These are phyloP conservation scores for Lycocorax pyrrhopterus DNA, from an alignment of 2,113 vertebrate genomes.

Conservation along the genomic window DNA sequence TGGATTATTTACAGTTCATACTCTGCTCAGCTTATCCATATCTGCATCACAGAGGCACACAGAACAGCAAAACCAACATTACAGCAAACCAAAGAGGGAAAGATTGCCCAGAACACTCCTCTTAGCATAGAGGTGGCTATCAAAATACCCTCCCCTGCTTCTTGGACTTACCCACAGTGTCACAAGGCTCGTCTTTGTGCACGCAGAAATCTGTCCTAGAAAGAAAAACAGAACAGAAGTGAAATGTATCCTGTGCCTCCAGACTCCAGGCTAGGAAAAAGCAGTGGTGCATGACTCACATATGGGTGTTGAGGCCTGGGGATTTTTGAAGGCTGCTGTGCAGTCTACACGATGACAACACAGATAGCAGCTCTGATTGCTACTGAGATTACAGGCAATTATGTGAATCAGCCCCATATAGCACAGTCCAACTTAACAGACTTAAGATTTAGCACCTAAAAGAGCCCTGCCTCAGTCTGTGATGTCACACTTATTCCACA, in stretches of 20 bases:
- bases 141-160: not conserved
- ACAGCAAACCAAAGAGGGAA: not conserved
- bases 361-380: not conserved
- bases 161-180: slow-evolving; percentile 92
- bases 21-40: not conserved
- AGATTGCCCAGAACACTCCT: not conserved
- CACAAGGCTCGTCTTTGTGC: slow-evolving; percentile 96
- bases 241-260: not conserved
- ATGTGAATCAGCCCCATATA: not conserved
- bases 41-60: not conserved
- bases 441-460: not conserved
- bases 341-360: not conserved
- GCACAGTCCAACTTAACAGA: not conserved
- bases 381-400: not conserved
- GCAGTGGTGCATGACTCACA: not conserved
- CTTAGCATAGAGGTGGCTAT: not conserved
- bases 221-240: slow-evolving; percentile 54
- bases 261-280: not conserved
- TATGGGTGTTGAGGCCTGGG: not conserved
- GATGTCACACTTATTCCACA: not conserved
- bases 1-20: not conserved
- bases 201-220: slow-evolving; percentile 98
- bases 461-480: not conserved
- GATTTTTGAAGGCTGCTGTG: not conserved
- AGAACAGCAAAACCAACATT: not conserved